Evolutionary conservation across 2,888 invertebrate species (phyloP), one percentile per base, ranked within the genome.

Genomic region (Shargacucullia verbasci): DNA sequence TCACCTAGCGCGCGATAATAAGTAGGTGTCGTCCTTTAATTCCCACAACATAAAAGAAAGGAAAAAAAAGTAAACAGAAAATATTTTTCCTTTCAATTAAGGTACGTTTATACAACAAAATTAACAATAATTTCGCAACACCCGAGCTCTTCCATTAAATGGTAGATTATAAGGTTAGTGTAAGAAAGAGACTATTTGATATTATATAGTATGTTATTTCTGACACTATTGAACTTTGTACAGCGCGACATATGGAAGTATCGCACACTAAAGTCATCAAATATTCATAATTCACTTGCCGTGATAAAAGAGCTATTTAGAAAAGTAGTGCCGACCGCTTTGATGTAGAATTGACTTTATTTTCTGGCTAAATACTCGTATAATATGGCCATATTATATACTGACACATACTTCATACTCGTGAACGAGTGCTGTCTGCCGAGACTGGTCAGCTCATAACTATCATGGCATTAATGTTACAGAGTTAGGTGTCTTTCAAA

Each of bases 211-310:
- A 38, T 66, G 58, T 66, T 64, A 53, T 59, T 70, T 50, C 48
- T 39, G 13, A 60, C 72, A 55, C 52, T 64, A 62, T 44, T 44
- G 38, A 20, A 35, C 27, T 50, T 39, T 7, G 1, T 37, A 46
- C 50, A 25, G 44, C 33, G 11, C 62, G 55, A 29, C 65, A 49
- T 39, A 46, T 70, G 53, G 46, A 40, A 10, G 48, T 59, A 63
- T 68, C 58, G 50, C 71, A 65, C 71, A 49, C 59, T 67, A 59
- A 53, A 67, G 15, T 12, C 15, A 68, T 70, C 43, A 68, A 70
- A 59, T 72, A 73, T 70, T 68, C 70, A 69, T 48, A 43, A 10
- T 43, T 44, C 50, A 67, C 40, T 52, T 54, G 61, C 53, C 53
- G 2, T 43, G 50, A 50, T 63, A 55, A 68, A 71, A 68, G 59